phyloP scores from a whole-genome alignment of 2,797 vertebrate species.

The Anas acuta region DNA sequence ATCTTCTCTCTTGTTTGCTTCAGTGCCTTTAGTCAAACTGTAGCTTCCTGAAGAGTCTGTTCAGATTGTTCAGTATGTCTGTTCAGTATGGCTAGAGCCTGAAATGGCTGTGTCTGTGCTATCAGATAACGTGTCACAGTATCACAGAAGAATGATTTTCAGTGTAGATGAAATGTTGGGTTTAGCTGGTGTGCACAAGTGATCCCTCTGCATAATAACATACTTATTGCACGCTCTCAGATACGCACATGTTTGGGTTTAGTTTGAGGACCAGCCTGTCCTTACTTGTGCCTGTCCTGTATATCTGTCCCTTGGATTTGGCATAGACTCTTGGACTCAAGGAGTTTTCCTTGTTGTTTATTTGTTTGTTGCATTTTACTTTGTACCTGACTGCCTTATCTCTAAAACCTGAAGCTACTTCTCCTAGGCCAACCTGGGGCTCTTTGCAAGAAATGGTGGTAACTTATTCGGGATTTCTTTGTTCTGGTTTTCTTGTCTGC shows the following conservation, averaged over 20 bases:
- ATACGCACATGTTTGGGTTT: background rate
- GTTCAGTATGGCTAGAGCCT: background rate
- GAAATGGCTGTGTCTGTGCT: background rate
- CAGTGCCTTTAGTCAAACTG: background rate
- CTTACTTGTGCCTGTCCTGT: background rate
- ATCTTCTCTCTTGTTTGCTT: background rate
- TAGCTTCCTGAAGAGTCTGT: background rate
- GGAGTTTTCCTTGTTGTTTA: background rate
- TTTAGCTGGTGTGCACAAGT: background rate
- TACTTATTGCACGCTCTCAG: rapidly evolving
- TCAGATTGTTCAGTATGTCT: background rate
- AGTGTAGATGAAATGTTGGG: background rate
- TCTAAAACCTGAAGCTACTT: background rate
- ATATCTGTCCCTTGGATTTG: background rate
- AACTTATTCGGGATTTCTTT: background rate
- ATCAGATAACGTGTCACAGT: background rate
- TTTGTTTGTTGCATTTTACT: background rate
- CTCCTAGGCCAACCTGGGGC: background rate
- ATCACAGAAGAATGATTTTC: background rate
- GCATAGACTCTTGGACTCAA: background rate
- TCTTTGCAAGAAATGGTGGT: background rate
- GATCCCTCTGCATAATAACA: background rate
- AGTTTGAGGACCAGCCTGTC: background rate
- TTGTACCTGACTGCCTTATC: background rate
- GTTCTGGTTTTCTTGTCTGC: background rate